These are phyloP conservation scores for Mola mola DNA, from an alignment of 2,113 vertebrate species.

Conservation along the genomic window DNA sequence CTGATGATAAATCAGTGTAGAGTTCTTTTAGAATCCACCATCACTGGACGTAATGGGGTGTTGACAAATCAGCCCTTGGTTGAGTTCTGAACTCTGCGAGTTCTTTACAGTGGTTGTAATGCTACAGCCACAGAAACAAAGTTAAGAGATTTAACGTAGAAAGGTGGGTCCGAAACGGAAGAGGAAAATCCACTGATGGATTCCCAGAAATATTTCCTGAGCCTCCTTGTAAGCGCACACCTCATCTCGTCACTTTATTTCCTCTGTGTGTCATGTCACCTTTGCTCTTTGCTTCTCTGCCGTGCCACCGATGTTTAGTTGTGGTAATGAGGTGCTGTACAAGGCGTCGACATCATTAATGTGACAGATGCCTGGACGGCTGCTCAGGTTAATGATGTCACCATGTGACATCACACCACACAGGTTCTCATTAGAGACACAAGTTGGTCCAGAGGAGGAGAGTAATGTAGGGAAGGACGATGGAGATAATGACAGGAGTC, in stretches of 20 bases:
- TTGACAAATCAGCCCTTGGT: too few species aligned
- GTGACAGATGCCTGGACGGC: slow-evolving; percentile 46
- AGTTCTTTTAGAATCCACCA: too few species aligned
- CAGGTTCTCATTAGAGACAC: slow-evolving; percentile 21
- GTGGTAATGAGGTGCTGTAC: slow-evolving; percentile 48
- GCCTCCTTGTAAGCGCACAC: slow-evolving; percentile 25
- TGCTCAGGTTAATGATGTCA: slow-evolving; percentile 40
- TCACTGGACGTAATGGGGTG: too few species aligned
- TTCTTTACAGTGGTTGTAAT: too few species aligned
- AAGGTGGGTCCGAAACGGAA: too few species aligned
- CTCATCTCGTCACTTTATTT: slow-evolving; percentile 15
- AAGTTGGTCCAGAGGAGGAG: not conserved
- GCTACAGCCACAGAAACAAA: too few species aligned
- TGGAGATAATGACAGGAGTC: too few species aligned
- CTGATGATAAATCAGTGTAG: too few species aligned
- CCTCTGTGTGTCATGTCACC: slow-evolving; percentile 24
- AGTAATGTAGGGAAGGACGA: not conserved
- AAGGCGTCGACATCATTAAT: slow-evolving; percentile 43
- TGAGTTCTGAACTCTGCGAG: too few species aligned
- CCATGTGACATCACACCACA: slow-evolving; percentile 21
- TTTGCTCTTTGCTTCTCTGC: slow-evolving; percentile 9
- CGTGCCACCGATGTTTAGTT: slow-evolving; percentile 12
- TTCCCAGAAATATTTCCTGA: not conserved
- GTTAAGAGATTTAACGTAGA: too few species aligned
- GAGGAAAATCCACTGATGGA: too few species aligned